phyloP scores from a whole-genome alignment of 2,113 vertebrate species.

The Gobiocypris rarus region DNA sequence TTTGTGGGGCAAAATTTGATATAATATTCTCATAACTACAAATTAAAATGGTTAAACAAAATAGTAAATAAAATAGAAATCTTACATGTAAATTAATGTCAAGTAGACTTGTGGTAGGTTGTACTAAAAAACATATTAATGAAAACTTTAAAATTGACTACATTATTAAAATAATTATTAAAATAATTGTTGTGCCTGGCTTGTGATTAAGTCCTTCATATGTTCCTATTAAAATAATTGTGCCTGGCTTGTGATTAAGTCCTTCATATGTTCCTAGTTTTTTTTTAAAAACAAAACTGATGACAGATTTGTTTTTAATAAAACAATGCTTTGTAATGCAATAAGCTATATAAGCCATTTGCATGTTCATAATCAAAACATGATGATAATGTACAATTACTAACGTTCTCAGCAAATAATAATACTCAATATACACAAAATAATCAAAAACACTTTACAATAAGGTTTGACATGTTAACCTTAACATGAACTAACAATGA shows the following conservation, averaged over 20 bases:
- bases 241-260: no score
- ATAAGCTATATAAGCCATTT: not conserved
- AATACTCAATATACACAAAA: no score
- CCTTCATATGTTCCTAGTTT: not conserved
- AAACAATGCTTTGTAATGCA: not conserved
- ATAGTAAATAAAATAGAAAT: no score
- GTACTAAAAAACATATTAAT: not conserved
- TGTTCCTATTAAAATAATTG: not conserved
- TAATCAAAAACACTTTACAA: no score
- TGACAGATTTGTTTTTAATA: not conserved
- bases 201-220: no score
- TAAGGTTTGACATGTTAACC: no score
- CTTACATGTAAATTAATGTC: no score
- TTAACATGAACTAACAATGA: no score
- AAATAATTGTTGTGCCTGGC: no score
- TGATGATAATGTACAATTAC: not conserved
- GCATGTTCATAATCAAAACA: not conserved
- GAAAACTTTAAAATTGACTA: not conserved
- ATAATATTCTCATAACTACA: not conserved
- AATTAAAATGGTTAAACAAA: not conserved
- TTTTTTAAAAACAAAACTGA: not conserved
- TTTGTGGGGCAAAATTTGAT: not conserved
- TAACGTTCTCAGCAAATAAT: not conserved
- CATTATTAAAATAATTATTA: not conserved
- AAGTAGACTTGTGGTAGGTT: not conserved